Evolutionary conservation across 2,113 vertebrate genomes (phyloP).

Genomic region (Oophaga pumilio): DNA sequence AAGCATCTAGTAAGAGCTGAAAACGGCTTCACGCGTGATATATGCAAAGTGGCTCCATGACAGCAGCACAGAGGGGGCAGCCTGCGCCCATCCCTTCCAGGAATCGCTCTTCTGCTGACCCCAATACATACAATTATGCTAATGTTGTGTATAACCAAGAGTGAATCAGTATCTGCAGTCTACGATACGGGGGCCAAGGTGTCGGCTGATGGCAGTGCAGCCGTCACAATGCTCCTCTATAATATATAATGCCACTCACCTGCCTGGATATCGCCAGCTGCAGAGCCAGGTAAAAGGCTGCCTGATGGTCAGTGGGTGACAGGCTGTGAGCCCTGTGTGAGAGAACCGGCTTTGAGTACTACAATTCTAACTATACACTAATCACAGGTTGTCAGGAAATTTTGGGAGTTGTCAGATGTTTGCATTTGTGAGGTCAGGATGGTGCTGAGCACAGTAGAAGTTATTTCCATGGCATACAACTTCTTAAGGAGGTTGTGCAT

Average conservation of each 20-base stretch:
- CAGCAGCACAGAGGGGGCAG: not conserved
- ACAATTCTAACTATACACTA: not conserved
- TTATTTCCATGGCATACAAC: not conserved
- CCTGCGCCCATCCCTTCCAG: not conserved
- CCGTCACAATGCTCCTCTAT: not conserved
- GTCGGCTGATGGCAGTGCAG: not conserved
- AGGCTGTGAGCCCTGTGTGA: constrained; percentile 89
- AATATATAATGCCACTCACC: constrained; percentile 71
- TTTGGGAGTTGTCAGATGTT: not conserved
- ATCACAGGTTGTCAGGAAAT: too few relatives aligned
- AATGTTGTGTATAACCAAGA: not conserved
- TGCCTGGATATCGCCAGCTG: constrained; percentile 97
- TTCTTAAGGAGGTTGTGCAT: not conserved
- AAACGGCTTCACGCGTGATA: not conserved
- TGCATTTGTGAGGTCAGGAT: not conserved
- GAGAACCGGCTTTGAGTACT: not conserved
- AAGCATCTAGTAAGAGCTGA: not conserved
- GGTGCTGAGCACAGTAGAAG: not conserved
- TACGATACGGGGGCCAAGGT: not conserved
- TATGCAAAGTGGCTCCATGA: constrained; percentile 1
- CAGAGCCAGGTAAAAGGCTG: constrained; percentile 93
- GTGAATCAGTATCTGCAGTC: not conserved
- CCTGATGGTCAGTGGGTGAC: constrained; percentile 92
- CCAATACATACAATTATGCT: constrained; percentile 1
- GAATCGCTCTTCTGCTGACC: not conserved